Base-by-base conservation (phyloP, 1,140 invertebrate species). In the Adelges cooleyi region DNA sequence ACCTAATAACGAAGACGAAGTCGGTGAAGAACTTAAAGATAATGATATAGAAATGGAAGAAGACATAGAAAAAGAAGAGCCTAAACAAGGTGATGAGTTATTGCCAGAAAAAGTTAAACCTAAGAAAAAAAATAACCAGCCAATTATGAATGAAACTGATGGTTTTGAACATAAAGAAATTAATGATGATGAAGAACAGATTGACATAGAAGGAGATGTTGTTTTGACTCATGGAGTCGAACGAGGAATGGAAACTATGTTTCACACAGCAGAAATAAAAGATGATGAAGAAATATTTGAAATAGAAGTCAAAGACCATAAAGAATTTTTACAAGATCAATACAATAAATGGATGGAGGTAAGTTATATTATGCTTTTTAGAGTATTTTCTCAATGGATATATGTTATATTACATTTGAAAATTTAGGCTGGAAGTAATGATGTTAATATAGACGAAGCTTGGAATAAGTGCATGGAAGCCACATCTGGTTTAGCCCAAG, bases 401-500 rank as follows among this genome's bases (percentile, higher is more conserved):
- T n/a, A n/a, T n/a, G n/a, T n/a, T n/a, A n/a, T n/a, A n/a, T n/a
- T n/a, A n/a, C n/a, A n/a, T n/a, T 48, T 6, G 29, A 33, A 33
- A 33, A 33, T 33, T n/a, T 33, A 62, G 56, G 33, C 6, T 62
- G 56, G 22, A 33, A 62, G 46, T 15, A 33, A 29, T 29, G 56
- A 48, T 46, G 4, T 48, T 62, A 11, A 48, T 2, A 62, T 27
- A 20, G 40, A 62, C 2, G 42, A 70, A 51, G 76, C 77, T 2
- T 85, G 82, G 82, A 77, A 80, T 66, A 73, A 75, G 66, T 75
- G 83, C n/a, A 77, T 78, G 46, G 72, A 78, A 0, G 73, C 84
- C 9, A 88, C 89, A 0, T 78, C 81, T 5, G 73, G 75, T 13
- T 75, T 94, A 5, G 86, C 95, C 0, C 83, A 92, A 62, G 89